Conservation (phyloP, 2,113 vertebrate genomes). For the Leucopsar rothschildi region DNA sequence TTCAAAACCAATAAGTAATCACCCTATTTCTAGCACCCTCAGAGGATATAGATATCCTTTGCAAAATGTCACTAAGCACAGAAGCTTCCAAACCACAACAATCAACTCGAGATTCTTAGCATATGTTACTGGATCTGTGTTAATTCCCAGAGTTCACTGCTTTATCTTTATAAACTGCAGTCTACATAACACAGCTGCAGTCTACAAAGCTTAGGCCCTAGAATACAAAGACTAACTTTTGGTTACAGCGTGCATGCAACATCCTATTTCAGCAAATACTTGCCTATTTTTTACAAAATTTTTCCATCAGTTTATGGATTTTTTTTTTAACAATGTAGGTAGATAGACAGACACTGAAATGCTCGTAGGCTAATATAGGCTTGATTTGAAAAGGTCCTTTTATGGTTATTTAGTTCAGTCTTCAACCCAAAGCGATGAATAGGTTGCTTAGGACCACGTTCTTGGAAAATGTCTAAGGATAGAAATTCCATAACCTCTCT, state of each 20-base stretch:
- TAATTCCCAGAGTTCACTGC: not conserved
- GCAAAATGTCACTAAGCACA: not conserved
- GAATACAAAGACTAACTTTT: not conserved
- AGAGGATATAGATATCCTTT: not conserved
- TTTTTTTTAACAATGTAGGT: not conserved
- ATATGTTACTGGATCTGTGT: not conserved
- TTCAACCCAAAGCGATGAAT: not conserved
- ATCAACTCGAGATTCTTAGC: not conserved
- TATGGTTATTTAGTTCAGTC: not conserved
- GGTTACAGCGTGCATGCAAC: fast-evolving
- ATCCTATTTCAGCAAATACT: not conserved
- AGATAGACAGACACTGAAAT: not conserved
- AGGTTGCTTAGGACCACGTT: not conserved
- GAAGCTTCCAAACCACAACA: not conserved
- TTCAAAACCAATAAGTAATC: not conserved
- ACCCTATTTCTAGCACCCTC: not conserved
- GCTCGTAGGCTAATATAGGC: not conserved
- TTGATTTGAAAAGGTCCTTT: not conserved
- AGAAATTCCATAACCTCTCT: not conserved
- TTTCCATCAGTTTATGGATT: not conserved
- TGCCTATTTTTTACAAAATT: not conserved
- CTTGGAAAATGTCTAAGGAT: not conserved
- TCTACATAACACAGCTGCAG: not conserved
- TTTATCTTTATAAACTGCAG: not conserved
- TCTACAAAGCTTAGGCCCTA: not conserved